A percentile compares a stretch with the other conserved stretches of the same genome.
Conservation (phyloP, 2,888 invertebrate genomes). For the Eledone cirrhosa region DNA sequence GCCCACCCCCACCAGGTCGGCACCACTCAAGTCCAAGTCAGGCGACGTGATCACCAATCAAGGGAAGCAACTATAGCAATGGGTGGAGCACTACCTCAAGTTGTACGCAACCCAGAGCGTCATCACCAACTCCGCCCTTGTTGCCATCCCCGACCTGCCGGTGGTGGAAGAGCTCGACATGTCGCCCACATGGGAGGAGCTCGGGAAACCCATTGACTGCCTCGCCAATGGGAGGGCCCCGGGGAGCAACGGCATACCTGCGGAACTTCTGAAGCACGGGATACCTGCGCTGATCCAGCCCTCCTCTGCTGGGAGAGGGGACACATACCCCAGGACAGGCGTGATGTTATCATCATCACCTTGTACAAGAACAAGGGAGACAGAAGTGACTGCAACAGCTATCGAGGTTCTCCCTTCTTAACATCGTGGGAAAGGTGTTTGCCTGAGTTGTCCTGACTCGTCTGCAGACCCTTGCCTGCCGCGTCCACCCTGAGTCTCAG, state of each 20-base stretch:
- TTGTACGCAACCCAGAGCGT: slow-evolving; percentile 27
- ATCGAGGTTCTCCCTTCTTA: too few species aligned
- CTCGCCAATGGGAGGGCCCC: slow-evolving; percentile 22
- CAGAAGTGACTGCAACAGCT: too few species aligned
- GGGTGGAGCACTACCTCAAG: slow-evolving; percentile 22
- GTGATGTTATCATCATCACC: too few species aligned
- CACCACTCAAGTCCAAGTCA: too few species aligned
- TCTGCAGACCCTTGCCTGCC: slow-evolving; percentile 13
- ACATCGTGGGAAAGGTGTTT: too few species aligned
- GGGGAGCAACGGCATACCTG: slow-evolving; percentile 30
- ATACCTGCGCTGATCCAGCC: neutral
- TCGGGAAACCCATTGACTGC: slow-evolving; percentile 30
- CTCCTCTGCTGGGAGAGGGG: too few species aligned
- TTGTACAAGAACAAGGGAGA: too few species aligned
- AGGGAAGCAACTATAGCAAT: slow-evolving; percentile 20
- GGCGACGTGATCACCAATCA: too few species aligned
- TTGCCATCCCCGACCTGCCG: slow-evolving; percentile 19
- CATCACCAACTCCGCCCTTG: neutral
- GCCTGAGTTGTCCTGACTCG: neutral
- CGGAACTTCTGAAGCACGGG: slow-evolving; percentile 26
- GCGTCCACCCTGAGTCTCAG: slow-evolving; percentile 31
- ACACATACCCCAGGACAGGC: too few species aligned
- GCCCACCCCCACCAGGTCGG: too few species aligned
- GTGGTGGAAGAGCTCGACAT: slow-evolving; percentile 29
- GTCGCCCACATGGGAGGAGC: slow-evolving; percentile 26